Percentiles rank a stretch among this genome's conserved stretches.
phyloP scores from a whole-genome alignment of 2,888 invertebrate genomes.

The Stenolophus ochropezus region DNA sequence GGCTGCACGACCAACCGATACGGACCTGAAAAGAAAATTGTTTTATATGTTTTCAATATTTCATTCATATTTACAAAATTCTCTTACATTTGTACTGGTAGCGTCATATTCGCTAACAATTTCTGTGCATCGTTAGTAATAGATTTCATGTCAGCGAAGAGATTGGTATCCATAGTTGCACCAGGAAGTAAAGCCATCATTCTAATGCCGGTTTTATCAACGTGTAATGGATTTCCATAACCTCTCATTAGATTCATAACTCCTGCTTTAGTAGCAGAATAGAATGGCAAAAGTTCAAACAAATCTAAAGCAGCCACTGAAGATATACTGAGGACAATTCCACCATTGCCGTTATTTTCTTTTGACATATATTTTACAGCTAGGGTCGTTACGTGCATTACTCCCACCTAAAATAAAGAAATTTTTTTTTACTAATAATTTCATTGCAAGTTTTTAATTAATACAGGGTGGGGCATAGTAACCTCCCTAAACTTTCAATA shows the following conservation, averaged over 20 bases:
- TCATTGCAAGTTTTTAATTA: no score
- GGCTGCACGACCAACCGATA: slow-evolving; percentile 66
- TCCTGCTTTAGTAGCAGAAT: slow-evolving; percentile 70
- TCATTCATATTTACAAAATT: background rate
- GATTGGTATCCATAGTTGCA: slow-evolving; percentile 69
- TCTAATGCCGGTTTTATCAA: slow-evolving; percentile 70
- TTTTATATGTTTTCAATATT: background rate
- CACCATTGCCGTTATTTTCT: slow-evolving; percentile 73
- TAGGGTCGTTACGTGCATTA: slow-evolving; percentile 71
- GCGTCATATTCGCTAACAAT: slow-evolving; percentile 58
- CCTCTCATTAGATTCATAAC: slow-evolving; percentile 67
- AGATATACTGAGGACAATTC: slow-evolving; percentile 73
- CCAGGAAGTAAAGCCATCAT: slow-evolving; percentile 72
- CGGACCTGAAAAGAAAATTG: slow-evolving; percentile 62
- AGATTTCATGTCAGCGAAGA: slow-evolving; percentile 64
- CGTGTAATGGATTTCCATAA: slow-evolving; percentile 67
- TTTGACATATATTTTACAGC: slow-evolving; percentile 73
- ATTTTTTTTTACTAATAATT: slow-evolving; percentile 42
- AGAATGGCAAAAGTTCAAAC: slow-evolving; percentile 69
- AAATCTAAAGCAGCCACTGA: slow-evolving; percentile 71
- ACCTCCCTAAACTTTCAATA: no score
- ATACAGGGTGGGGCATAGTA: no score
- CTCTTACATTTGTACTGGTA: background rate
- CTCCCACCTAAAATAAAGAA: slow-evolving; percentile 70
- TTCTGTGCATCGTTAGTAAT: slow-evolving; percentile 41